Evolutionary conservation across 2,113 vertebrate species (phyloP).

Genomic region (Prionailurus viverrinus): DNA sequence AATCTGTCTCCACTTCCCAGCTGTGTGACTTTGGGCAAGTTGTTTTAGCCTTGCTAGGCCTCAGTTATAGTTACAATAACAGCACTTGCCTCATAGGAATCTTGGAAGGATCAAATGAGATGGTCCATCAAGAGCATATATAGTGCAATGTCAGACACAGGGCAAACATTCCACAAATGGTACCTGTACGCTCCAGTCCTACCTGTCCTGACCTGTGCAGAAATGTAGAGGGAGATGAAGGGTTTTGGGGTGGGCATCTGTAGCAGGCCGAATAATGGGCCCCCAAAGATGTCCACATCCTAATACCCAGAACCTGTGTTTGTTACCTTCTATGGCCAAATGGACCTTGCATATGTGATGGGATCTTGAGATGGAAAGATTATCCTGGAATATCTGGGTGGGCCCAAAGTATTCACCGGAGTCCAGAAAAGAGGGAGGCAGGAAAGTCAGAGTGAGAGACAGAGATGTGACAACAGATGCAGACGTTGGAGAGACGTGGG

Average conservation of each 20-base stretch:
- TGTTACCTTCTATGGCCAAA: not conserved
- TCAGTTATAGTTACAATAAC: not conserved
- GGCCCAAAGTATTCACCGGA: not conserved
- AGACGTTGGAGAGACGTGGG: not conserved
- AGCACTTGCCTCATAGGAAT: not conserved
- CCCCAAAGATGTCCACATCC: not conserved
- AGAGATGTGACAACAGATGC: not conserved
- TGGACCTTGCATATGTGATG: not conserved
- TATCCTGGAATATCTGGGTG: not conserved
- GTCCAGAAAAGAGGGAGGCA: not conserved
- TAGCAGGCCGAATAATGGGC: not conserved
- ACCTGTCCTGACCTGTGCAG: not conserved
- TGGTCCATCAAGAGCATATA: not conserved
- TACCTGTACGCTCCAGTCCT: too few relatives aligned
- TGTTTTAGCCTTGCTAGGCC: not conserved
- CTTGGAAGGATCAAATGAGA: not conserved
- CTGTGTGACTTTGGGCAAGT: not conserved
- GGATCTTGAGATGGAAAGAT: not conserved
- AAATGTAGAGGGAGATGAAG: not conserved
- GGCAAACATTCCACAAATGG: not conserved
- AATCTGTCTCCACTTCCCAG: not conserved
- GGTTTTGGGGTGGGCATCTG: not conserved
- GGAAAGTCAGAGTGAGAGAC: not conserved
- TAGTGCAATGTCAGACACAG: not conserved
- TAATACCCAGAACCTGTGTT: not conserved